A percentile compares a stretch with the other conserved stretches of the same genome.
Conservation (phyloP, 1,140 invertebrate species). For the Cecropterus lyciades region DNA sequence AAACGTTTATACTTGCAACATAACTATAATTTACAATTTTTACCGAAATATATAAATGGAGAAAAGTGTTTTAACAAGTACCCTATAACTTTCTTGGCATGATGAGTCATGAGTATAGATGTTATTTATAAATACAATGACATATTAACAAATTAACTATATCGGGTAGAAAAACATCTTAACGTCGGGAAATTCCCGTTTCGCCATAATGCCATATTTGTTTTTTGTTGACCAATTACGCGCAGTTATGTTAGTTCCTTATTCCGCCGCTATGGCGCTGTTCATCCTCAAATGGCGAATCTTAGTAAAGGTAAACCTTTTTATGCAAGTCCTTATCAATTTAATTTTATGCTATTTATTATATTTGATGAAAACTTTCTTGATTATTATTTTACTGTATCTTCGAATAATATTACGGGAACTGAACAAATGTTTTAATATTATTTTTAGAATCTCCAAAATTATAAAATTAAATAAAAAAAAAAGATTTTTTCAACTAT, state of each 20-base stretch:
- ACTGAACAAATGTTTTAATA: too few relatives aligned
- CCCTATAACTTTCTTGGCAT: background rate
- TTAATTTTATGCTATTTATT: background rate
- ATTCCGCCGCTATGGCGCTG: conserved; percentile 18
- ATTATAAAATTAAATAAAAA: too few relatives aligned
- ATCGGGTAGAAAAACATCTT: conserved; percentile 2
- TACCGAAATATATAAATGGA: background rate
- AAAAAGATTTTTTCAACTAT: too few relatives aligned
- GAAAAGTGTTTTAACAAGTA: too few relatives aligned
- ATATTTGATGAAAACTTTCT: too few relatives aligned
- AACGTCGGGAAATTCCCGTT: conserved; percentile 20
- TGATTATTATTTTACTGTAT: too few relatives aligned
- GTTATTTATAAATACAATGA: too few relatives aligned
- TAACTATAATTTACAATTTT: too few relatives aligned
- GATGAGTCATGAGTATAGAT: background rate
- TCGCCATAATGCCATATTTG: conserved; percentile 18
- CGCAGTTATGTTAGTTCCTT: conserved; percentile 9
- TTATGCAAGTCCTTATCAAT: background rate
- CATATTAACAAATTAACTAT: too few relatives aligned
- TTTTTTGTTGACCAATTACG: conserved; percentile 20
- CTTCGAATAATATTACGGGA: too few relatives aligned
- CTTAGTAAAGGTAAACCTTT: background rate
- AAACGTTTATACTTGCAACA: too few relatives aligned
- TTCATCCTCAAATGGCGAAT: background rate
- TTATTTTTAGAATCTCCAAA: too few relatives aligned